A percentile compares a stretch with the other conserved stretches of the same genome.
Evolutionary conservation across 2,797 vertebrate species (phyloP).

Genomic region (Crenichthys baileyi): DNA sequence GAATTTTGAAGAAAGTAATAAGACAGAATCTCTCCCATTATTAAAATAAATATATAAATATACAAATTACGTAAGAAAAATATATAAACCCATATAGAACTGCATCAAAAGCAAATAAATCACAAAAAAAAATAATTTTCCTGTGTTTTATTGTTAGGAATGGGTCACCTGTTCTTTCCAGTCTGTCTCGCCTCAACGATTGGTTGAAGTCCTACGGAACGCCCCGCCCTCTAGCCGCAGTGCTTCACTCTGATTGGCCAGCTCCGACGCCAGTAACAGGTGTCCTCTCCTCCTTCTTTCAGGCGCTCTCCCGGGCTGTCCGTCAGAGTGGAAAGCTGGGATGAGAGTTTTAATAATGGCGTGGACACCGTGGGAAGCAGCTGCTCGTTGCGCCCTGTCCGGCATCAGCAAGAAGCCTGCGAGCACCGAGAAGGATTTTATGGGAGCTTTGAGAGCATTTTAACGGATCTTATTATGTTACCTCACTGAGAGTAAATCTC

Average conservation of each 20-base stretch:
- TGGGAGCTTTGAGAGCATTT: not conserved
- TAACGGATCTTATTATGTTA: conserved; percentile 44
- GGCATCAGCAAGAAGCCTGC: conserved; percentile 25
- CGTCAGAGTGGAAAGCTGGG: conserved; percentile 31
- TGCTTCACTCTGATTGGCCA: conserved; percentile 46
- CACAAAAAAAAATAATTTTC: not conserved
- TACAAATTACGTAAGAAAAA: not conserved
- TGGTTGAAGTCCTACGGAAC: conserved; percentile 24
- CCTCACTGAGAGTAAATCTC: conserved; percentile 50
- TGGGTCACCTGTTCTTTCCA: conserved; percentile 60
- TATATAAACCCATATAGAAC: not conserved
- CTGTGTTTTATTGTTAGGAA: not conserved
- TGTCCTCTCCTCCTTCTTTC: conserved; percentile 28
- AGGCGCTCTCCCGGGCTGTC: conserved; percentile 51
- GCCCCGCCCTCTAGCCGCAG: conserved; percentile 32
- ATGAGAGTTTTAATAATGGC: conserved; percentile 70
- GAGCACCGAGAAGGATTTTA: conserved; percentile 14
- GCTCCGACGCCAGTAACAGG: conserved; percentile 58
- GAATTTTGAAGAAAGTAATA: not conserved
- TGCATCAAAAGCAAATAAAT: not conserved
- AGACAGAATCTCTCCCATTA: no score
- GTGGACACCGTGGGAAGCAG: conserved; percentile 51
- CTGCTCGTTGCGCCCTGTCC: conserved; percentile 45
- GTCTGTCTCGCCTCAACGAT: conserved; percentile 40
- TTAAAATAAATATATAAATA: no score